These are phyloP conservation scores for Euplagia quadripunctaria DNA, from an alignment of 2,888 invertebrate species.

Conservation along the genomic window DNA sequence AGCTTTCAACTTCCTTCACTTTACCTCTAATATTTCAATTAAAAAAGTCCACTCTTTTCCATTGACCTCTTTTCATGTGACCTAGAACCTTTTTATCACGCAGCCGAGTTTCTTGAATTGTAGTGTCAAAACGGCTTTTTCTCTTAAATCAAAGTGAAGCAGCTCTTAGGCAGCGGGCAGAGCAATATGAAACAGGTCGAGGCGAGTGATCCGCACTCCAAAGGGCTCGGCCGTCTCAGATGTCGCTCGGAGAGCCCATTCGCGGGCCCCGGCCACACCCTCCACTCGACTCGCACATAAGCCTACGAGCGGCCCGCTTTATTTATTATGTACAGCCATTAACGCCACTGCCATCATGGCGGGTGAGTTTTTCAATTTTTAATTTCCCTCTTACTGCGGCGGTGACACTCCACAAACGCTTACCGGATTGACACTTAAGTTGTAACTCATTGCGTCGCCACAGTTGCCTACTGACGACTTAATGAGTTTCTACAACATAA, in stretches of 20 bases:
- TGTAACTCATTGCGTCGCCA: constrained; percentile 69
- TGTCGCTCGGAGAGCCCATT: constrained; percentile 85
- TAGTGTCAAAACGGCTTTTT: constrained; percentile 80
- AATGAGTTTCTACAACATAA: constrained; percentile 64
- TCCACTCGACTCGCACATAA: constrained; percentile 86
- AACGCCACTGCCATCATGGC: constrained; percentile 85
- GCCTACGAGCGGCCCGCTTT: constrained; percentile 83
- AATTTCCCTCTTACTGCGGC: constrained; percentile 81
- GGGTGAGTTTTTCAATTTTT: constrained; percentile 86
- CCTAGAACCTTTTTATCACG: constrained; percentile 63
- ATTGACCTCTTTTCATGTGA: constrained; percentile 60
- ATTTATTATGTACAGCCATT: constrained; percentile 87
- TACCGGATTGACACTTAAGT: constrained; percentile 80
- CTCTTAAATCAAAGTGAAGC: constrained; percentile 85
- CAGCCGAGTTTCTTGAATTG: constrained; percentile 64
- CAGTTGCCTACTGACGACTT: constrained; percentile 52
- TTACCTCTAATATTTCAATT: constrained; percentile 36
- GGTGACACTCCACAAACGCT: constrained; percentile 74
- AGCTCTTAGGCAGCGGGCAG: constrained; percentile 79
- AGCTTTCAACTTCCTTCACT: neutral
- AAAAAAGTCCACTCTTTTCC: constrained; percentile 47
- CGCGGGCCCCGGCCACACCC: constrained; percentile 85
- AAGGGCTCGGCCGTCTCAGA: constrained; percentile 85
- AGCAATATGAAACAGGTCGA: constrained; percentile 86
- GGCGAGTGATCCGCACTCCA: constrained; percentile 80